Base-by-base conservation (phyloP, 1,140 invertebrate species). In the Phymorhynchus buccinoides region DNA sequence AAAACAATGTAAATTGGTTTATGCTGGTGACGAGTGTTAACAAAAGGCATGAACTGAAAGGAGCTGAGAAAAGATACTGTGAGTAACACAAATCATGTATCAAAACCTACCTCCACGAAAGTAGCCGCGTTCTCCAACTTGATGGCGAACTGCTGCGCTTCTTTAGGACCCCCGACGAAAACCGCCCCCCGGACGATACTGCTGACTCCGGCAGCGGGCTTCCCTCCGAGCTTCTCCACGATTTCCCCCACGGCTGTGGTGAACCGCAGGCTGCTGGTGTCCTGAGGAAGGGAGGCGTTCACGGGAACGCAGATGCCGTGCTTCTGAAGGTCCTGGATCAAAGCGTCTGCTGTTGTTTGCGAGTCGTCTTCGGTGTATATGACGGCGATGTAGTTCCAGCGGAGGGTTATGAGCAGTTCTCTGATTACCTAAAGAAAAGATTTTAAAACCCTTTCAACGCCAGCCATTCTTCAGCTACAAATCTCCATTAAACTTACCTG, bases 321-420 rank as follows among this genome's bases (percentile, higher is more conserved):
- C 18, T 39, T 1, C 44, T 78, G 1, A 32, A 73, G 41, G 27
- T 35, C 27, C 2, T 48, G n/a, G 39, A 32, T 44, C 18, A 84
- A 48, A 22, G 30, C 42, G 4, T 71, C 83, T 16, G 48, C 71
- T 22, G 44, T 37, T n/a, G 22, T 35, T 4, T 73, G 73, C 27
- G 77, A 84, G 12, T 78, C 71, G 37, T 84, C 83, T 4, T 62
- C 75, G 9, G 44, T 71, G 75, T 84, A 84, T 22, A 56, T 73
- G 4, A 84, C 16, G 32, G 83, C 83, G 30, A 84, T 56, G 48
- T 84, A 84, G 71, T 84, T 84, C 83, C 83, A 84, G 39, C 39
- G 37, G 12, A 84, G 83, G 18, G 32, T 22, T 18, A 84, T 1
- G 41, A 84, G 44, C 44, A 84, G 42, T 35, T 77, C 27, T 22